phyloP scores from a whole-genome alignment of 2,888 invertebrate species.

The Darwinula stevensoni region DNA sequence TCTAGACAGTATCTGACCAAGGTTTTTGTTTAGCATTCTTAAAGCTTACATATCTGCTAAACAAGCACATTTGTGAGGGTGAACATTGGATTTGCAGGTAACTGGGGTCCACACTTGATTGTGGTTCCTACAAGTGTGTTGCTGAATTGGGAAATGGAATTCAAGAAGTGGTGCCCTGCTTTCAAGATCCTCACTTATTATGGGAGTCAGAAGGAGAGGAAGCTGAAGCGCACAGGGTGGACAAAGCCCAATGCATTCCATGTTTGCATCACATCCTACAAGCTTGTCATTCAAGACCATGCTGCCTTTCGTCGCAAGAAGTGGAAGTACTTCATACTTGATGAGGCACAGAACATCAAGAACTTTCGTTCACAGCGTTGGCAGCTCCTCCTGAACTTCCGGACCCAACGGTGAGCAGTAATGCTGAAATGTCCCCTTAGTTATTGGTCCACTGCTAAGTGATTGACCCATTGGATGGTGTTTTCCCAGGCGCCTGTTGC shows the following conservation, averaged over 20 bases:
- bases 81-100: slow-evolving; percentile 18
- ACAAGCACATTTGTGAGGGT: background rate
- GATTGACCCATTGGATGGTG: background rate
- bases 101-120: slow-evolving; percentile 97
- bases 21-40: background rate
- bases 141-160: slow-evolving; percentile 99
- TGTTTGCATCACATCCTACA: slow-evolving; percentile 91
- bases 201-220: slow-evolving; percentile 81
- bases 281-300: slow-evolving; percentile 92
- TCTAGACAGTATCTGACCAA: too few relatives aligned
- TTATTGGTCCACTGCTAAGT: background rate
- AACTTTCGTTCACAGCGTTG: slow-evolving; percentile 97
- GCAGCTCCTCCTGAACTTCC: slow-evolving; percentile 83
- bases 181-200: slow-evolving; percentile 97
- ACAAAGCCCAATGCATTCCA: slow-evolving; percentile 95
- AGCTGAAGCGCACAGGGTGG: slow-evolving; percentile 65
- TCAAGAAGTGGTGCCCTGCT: slow-evolving; percentile 98
- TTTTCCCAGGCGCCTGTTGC: slow-evolving; percentile 38
- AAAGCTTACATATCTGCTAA: too few relatives aligned
- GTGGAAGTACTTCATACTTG: slow-evolving; percentile 92
- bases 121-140: slow-evolving; percentile 98
- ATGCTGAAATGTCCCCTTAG: background rate
- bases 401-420: slow-evolving; percentile 44
- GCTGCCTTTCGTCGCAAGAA: slow-evolving; percentile 85
- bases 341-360: slow-evolving; percentile 97